phyloP scores from a whole-genome alignment of 2,888 invertebrate species.

The Caenorhabditis sp. region DNA sequence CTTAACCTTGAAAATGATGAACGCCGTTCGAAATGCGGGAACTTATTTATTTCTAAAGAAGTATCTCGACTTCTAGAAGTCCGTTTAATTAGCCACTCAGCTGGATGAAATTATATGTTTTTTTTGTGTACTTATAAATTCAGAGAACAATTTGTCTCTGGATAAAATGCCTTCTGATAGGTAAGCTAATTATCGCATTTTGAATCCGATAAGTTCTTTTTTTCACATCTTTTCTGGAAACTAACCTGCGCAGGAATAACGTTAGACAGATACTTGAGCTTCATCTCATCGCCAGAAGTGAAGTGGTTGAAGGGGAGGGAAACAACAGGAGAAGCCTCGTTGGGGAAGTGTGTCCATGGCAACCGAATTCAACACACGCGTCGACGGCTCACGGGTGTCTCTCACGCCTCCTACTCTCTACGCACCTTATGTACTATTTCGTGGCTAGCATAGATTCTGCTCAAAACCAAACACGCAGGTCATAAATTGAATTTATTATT shows the following conservation, averaged over 20 bases:
- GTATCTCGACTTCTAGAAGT: no score
- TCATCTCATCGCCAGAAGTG: slow-evolving; percentile 65
- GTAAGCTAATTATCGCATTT: no score
- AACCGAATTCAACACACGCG: slow-evolving; percentile 26
- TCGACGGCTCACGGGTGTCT: background rate
- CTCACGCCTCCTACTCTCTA: background rate
- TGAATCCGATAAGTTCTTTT: no score
- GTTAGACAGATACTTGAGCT: slow-evolving; percentile 76
- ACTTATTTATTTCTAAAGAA: no score
- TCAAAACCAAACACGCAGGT: background rate
- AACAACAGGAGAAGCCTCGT: background rate
- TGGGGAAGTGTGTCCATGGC: slow-evolving; percentile 39
- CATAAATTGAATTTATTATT: slow-evolving; percentile 25
- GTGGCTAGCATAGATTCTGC: background rate
- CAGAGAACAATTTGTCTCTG: no score
- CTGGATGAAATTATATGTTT: no score
- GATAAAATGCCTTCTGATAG: no score
- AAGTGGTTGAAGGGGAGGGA: background rate
- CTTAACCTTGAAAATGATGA: no score
- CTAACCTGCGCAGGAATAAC: slow-evolving; percentile 75
- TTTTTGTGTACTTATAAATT: no score
- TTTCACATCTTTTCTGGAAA: no score
- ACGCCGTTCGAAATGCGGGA: no score
- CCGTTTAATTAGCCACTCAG: no score
- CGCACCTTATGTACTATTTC: background rate